Evolutionary conservation across 2,888 invertebrate species (phyloP).

Genomic region (Notodonta dromedarius): DNA sequence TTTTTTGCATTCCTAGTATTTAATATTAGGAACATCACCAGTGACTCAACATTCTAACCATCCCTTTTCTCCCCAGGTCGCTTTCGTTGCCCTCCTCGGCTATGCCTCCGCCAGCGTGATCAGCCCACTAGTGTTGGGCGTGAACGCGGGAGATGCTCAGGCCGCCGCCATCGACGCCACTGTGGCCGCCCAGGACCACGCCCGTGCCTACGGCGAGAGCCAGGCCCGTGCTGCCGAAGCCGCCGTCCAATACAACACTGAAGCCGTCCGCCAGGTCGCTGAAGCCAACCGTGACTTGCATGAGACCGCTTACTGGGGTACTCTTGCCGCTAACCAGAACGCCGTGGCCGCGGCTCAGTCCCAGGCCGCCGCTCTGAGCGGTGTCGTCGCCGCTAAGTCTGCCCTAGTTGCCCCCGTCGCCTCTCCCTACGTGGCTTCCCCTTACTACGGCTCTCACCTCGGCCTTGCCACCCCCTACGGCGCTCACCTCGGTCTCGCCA

Average conservation of each 20-base stretch:
- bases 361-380: constrained; percentile 70
- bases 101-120: constrained; percentile 75
- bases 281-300: constrained; percentile 70
- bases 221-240: constrained; percentile 73
- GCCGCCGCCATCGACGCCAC: constrained; percentile 76
- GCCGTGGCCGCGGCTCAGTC: constrained; percentile 75
- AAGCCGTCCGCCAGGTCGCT: constrained; percentile 63
- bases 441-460: constrained; percentile 23
- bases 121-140: constrained; percentile 62
- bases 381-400: constrained; percentile 49
- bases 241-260: constrained; percentile 67
- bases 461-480: constrained; percentile 37
- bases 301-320: constrained; percentile 78
- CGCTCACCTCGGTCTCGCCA: constrained; percentile 31
- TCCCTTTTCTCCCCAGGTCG: constrained; percentile 56
- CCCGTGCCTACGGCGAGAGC: constrained; percentile 65
- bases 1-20: neutral
- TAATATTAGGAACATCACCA: too few species aligned
- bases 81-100: constrained; percentile 79
- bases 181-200: constrained; percentile 68
- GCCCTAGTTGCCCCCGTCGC: constrained; percentile 28
- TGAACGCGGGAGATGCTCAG: constrained; percentile 74
- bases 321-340: constrained; percentile 71
- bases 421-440: constrained; percentile 35
- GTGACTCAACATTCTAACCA: neutral